Evolutionary conservation across 2,888 invertebrate species (phyloP).

Genomic region (Yponomeuta cagnagella): DNA sequence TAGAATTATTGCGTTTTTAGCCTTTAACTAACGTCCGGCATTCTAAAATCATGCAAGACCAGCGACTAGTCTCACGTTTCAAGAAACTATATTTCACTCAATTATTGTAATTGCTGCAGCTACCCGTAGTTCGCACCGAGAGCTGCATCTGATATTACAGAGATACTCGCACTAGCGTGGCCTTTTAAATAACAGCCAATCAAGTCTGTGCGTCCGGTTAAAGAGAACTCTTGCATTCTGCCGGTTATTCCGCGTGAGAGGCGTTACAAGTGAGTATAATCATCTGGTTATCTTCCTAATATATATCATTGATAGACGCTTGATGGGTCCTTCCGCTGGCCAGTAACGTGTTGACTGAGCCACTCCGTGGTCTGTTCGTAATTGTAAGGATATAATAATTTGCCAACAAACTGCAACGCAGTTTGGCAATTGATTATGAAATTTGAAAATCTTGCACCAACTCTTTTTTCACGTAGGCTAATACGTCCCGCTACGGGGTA

Average conservation of each 20-base stretch:
- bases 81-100: constrained; percentile 54
- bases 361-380: neutral
- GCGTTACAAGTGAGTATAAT: constrained; percentile 7
- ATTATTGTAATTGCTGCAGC: constrained; percentile 52
- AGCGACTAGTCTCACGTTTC: constrained; percentile 35
- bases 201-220: neutral
- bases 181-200: neutral
- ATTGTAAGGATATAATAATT: neutral
- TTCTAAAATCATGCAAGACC: constrained; percentile 12
- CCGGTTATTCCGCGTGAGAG: constrained; percentile 4
- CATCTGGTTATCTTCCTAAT: constrained; percentile 1
- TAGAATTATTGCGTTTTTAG: neutral
- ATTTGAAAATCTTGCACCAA: too few relatives aligned
- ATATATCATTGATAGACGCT: constrained; percentile 9
- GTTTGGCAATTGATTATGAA: too few relatives aligned
- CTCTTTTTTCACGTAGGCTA: too few relatives aligned
- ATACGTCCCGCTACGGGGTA: too few relatives aligned
- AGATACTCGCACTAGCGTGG: neutral
- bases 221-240: neutral
- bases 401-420: too few relatives aligned
- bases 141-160: constrained; percentile 6
- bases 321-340: constrained; percentile 8
- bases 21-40: neutral
- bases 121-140: constrained; percentile 16
- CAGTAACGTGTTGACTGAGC: constrained; percentile 4